Conservation (phyloP, 2,113 vertebrate genomes). For the Microtus richardsoni region DNA sequence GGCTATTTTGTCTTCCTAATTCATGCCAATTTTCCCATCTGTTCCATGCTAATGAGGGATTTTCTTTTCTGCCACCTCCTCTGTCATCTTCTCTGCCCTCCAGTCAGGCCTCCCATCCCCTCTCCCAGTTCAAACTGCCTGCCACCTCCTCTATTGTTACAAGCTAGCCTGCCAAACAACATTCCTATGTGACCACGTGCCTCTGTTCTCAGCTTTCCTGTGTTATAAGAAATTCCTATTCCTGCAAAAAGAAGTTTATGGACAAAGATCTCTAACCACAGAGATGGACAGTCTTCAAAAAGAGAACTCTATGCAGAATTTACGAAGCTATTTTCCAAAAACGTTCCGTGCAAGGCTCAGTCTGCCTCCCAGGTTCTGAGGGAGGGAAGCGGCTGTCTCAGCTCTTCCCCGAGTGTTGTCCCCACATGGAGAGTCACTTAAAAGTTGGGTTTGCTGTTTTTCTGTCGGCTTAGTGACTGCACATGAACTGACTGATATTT, state of each 20-base stretch:
- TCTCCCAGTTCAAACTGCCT: not conserved
- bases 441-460: not conserved
- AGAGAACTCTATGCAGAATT: not conserved
- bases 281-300: not conserved
- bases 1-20: not conserved
- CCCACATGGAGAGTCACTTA: not conserved
- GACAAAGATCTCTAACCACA: not conserved
- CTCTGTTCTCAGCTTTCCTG: not conserved
- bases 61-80: not conserved
- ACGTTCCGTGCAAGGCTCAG: not conserved
- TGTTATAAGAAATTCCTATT: not conserved
- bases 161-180: not conserved
- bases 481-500: not conserved
- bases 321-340: slow-evolving; percentile 21
- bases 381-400: not conserved
- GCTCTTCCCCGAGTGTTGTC: not conserved
- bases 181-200: not conserved
- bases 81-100: not conserved
- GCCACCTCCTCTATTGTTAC: not conserved
- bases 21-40: slow-evolving; percentile 14
- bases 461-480: not conserved
- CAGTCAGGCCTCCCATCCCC: not conserved
- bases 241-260: not conserved
- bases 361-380: not conserved
- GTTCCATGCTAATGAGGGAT: not conserved